These are phyloP conservation scores for Meandrusa payeni DNA, from an alignment of 2,888 invertebrate species.

Conservation along the genomic window DNA sequence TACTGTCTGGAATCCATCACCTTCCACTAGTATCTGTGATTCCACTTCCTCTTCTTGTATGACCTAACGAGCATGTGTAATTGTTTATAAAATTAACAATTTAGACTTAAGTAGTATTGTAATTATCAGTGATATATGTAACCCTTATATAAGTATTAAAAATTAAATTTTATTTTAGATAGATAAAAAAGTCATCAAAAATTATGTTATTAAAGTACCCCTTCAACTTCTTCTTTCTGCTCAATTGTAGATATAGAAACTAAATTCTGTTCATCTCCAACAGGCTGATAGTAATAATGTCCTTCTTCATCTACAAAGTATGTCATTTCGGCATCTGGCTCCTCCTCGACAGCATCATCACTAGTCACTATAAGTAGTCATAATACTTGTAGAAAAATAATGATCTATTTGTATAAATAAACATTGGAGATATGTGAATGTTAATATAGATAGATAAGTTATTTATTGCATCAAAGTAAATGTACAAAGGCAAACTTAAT, in stretches of 20 bases:
- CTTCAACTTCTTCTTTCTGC: slow-evolving; percentile 47
- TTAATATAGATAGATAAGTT: too few relatives aligned
- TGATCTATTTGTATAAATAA: too few relatives aligned
- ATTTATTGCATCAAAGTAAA: too few relatives aligned
- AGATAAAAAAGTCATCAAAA: too few relatives aligned
- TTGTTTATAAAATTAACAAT: too few relatives aligned
- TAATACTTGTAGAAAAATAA: too few relatives aligned
- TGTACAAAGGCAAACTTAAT: too few relatives aligned
- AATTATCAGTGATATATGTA: too few relatives aligned
- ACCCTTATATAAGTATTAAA: too few relatives aligned
- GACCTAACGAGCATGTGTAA: background rate
- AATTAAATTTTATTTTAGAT: too few relatives aligned
- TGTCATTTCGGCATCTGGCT: slow-evolving; percentile 73
- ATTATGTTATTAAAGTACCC: slow-evolving; percentile 24
- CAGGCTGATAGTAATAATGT: slow-evolving; percentile 90
- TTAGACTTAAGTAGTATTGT: too few relatives aligned
- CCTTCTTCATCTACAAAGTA: slow-evolving; percentile 92
- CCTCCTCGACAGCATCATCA: slow-evolving; percentile 43
- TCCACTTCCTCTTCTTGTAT: slow-evolving; percentile 35
- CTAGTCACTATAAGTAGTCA: slow-evolving; percentile 26
- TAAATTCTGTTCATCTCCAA: slow-evolving; percentile 82
- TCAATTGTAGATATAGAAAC: slow-evolving; percentile 84
- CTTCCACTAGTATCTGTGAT: slow-evolving; percentile 41
- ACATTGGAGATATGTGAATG: too few relatives aligned
- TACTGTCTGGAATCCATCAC: slow-evolving; percentile 88